A percentile compares a stretch with the other conserved stretches of the same genome.
Conservation (phyloP, 2,888 invertebrate genomes). For the Liposcelis brunnea region DNA sequence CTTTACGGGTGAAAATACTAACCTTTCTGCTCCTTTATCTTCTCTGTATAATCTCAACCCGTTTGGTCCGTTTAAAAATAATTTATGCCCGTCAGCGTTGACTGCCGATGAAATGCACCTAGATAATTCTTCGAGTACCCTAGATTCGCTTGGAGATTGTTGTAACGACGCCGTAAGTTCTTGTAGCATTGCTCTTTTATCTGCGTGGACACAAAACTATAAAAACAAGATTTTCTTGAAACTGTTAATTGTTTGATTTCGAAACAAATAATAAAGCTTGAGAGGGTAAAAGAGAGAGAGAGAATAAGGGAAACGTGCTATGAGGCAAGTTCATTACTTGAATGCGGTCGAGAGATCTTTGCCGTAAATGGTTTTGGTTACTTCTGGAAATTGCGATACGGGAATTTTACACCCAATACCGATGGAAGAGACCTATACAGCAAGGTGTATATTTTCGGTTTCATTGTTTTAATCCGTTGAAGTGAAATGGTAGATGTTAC, state of each 20-base stretch:
- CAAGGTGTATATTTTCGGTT: too few species aligned
- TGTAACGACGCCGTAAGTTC: conserved; percentile 43
- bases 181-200: conserved; percentile 43
- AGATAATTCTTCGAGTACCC: conserved; percentile 48
- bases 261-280: not conserved
- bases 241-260: not conserved
- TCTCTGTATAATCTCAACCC: conserved; percentile 10
- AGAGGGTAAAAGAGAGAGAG: too few species aligned
- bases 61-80: conserved; percentile 29
- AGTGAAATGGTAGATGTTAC: too few species aligned
- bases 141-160: conserved; percentile 39
- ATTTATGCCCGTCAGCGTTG: conserved; percentile 45
- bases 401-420: too few species aligned
- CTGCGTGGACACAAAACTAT: conserved; percentile 41
- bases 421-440: too few species aligned
- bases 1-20: conserved; percentile 11
- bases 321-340: too few species aligned
- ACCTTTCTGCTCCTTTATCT: conserved; percentile 8
- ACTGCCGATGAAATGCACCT: conserved; percentile 45
- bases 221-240: conserved; percentile 4
- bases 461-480: too few species aligned
- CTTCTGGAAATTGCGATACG: too few species aligned
- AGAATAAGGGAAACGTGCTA: too few species aligned
- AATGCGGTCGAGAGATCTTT: too few species aligned
- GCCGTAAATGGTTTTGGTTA: too few species aligned